Conservation (phyloP, 2,113 vertebrate species). For the Myanophis thanlyinensis region DNA sequence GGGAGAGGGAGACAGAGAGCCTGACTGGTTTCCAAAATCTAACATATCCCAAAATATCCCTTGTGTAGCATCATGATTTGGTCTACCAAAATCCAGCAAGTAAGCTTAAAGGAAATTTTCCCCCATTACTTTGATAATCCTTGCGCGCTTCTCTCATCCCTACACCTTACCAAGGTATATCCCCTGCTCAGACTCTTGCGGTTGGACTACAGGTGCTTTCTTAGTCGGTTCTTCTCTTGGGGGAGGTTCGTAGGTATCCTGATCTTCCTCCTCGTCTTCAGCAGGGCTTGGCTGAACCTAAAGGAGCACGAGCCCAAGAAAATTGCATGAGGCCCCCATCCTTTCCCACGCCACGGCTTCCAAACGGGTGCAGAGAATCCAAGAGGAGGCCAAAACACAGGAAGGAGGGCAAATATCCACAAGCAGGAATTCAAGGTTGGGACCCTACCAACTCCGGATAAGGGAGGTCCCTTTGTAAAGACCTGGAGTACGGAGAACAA, state of each 20-base stretch:
- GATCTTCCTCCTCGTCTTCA: background rate
- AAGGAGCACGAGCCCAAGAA: background rate
- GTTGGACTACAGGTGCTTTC: background rate
- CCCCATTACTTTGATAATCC: background rate
- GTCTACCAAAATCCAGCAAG: background rate
- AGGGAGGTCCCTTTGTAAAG: background rate
- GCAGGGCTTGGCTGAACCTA: background rate
- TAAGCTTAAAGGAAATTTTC: background rate
- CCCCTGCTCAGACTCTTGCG: background rate
- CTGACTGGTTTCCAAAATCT: background rate
- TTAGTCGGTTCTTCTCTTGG: conserved; percentile 33
- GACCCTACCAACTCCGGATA: background rate
- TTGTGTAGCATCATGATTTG: background rate
- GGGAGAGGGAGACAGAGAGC: too few relatives aligned
- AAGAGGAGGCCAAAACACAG: too few relatives aligned
- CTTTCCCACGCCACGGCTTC: background rate
- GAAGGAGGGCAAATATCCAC: too few relatives aligned
- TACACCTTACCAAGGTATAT: conserved; percentile 49
- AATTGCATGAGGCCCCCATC: too few relatives aligned
- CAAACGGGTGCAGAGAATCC: too few relatives aligned
- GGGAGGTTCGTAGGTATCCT: conserved; percentile 46
- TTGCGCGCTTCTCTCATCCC: background rate
- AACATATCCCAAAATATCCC: too few relatives aligned
- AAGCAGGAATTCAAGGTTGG: background rate
- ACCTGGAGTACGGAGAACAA: background rate